Evolutionary conservation across 2,888 invertebrate genomes (phyloP).

Genomic region (Drosophila hamatofila): DNA sequence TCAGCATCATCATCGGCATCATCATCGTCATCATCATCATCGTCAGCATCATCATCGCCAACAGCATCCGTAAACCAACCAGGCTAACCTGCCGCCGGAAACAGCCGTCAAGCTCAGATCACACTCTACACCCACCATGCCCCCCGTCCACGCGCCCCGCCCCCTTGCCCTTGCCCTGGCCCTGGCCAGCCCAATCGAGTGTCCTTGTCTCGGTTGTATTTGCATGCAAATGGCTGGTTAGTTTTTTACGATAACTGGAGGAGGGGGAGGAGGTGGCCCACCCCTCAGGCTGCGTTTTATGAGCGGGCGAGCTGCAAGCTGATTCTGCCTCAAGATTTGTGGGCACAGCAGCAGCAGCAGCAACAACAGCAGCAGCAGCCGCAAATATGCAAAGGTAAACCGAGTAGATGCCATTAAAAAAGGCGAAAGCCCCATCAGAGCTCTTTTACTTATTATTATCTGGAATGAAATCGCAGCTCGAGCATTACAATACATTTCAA

Average conservation of each 20-base stretch:
- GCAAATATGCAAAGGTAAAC: conserved; percentile 33
- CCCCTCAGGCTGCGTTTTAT: conserved; percentile 57
- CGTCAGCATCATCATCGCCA: conserved; percentile 27
- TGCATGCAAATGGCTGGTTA: conserved; percentile 63
- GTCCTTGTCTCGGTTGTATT: conserved; percentile 55
- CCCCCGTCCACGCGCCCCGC: not conserved
- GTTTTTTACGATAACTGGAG: conserved; percentile 30
- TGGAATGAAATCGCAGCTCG: conserved; percentile 20
- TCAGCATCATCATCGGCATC: conserved; percentile 40
- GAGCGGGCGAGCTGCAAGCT: conserved; percentile 38
- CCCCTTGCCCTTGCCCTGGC: not conserved
- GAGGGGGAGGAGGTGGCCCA: not conserved
- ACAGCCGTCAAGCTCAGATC: conserved; percentile 15
- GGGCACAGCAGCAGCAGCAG: conserved; percentile 8
- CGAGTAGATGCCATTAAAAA: conserved; percentile 26
- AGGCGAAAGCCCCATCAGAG: conserved; percentile 8
- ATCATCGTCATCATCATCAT: conserved; percentile 33
- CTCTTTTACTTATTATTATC: conserved; percentile 20
- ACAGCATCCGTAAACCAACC: conserved; percentile 15
- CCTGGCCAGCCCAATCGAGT: conserved; percentile 27
- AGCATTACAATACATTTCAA: conserved; percentile 8
- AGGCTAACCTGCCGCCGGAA: conserved; percentile 10
- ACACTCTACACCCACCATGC: not conserved
- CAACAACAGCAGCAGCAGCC: conserved; percentile 13
- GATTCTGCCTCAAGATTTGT: conserved; percentile 50